Percentiles rank a stretch among this genome's conserved stretches.
Evolutionary conservation across 2,888 invertebrate genomes (phyloP).

Genomic region (Physocephala rufipes): DNA sequence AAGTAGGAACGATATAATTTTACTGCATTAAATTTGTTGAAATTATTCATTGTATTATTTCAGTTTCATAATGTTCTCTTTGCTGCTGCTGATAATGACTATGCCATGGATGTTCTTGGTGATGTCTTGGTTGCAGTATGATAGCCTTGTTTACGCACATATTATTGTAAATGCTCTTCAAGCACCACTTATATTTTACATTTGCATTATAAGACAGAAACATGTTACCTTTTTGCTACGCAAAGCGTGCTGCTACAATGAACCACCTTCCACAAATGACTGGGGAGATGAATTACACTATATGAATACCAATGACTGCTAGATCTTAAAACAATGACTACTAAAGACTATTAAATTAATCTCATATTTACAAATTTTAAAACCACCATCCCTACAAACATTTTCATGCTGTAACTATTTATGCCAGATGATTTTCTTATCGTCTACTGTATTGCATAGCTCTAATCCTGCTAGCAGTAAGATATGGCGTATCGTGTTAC

Average conservation of each 20-base stretch:
- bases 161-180: slow-evolving; percentile 81
- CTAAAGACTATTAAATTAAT: not conserved
- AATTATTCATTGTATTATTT: slow-evolving; percentile 45
- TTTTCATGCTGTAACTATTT: not conserved
- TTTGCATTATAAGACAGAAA: slow-evolving; percentile 80
- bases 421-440: no score
- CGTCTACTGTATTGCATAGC: no score
- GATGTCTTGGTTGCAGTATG: slow-evolving; percentile 78
- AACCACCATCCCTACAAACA: not conserved
- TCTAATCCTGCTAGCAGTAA: no score
- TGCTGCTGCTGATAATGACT: slow-evolving; percentile 79
- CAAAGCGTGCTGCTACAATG: slow-evolving; percentile 82
- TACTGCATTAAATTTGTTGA: not conserved
- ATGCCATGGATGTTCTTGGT: slow-evolving; percentile 80
- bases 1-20: slow-evolving; percentile 68
- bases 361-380: not conserved
- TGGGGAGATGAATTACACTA: slow-evolving; percentile 92
- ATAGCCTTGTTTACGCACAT: slow-evolving; percentile 78
- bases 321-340: slow-evolving; percentile 30
- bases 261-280: slow-evolving; percentile 78
- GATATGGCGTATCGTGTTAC: no score
- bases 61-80: slow-evolving; percentile 82
- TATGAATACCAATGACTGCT: slow-evolving; percentile 74
- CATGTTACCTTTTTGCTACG: slow-evolving; percentile 81
- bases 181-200: slow-evolving; percentile 78